A percentile compares a stretch with the other conserved stretches of the same genome.
Conservation (phyloP, 2,888 invertebrate species). For the Eueremaeus valkanovi region DNA sequence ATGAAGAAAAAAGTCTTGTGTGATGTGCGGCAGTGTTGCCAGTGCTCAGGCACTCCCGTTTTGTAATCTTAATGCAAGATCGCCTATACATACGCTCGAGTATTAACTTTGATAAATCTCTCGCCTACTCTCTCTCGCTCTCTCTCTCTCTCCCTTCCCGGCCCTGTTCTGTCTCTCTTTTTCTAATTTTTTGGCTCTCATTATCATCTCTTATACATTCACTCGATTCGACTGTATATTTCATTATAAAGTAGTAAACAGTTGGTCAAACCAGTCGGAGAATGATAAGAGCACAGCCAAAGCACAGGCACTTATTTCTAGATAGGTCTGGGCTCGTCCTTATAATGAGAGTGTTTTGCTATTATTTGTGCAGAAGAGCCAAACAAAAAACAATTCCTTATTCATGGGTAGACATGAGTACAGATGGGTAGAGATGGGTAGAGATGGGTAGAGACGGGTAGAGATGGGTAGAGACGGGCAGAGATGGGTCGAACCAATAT, state of each 20-base stretch:
- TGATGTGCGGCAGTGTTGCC: background rate
- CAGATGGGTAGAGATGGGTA: too few relatives aligned
- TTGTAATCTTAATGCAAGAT: conserved; percentile 27
- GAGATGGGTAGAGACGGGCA: too few relatives aligned
- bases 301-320: background rate
- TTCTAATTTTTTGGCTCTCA: background rate
- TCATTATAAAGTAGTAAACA: conserved; percentile 2
- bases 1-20: conserved; percentile 23
- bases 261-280: conserved; percentile 25
- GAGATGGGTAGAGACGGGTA: too few relatives aligned
- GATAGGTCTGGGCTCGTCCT: conserved; percentile 10
- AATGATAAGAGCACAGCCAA: conserved; percentile 4
- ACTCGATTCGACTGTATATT: background rate
- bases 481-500: background rate
- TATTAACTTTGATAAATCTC: conserved; percentile 13
- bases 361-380: conserved; percentile 10
- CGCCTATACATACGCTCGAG: conserved; percentile 12
- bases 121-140: background rate
- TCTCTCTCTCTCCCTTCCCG: conserved; percentile 3
- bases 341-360: conserved; percentile 15
- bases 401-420: too few relatives aligned
- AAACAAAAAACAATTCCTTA: conserved; percentile 4
- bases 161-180: background rate
- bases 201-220: conserved; percentile 2
- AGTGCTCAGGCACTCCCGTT: conserved; percentile 26